Base-by-base conservation (phyloP, 2,113 vertebrate genomes). In the Cyprinodon brontotheroides region DNA sequence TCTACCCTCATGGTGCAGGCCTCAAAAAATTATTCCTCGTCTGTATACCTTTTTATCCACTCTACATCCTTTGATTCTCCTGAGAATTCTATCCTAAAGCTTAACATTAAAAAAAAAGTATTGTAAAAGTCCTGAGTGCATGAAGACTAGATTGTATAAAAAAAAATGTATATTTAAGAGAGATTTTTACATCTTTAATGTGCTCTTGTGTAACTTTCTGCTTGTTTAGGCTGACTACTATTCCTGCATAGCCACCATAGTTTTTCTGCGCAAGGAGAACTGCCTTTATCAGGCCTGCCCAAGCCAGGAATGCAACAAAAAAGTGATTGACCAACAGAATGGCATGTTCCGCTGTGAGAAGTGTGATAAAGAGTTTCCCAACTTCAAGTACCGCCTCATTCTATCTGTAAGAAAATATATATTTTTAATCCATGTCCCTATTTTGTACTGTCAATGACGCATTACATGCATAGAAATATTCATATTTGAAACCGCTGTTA, bases 331-430 rank as follows among this genome's bases (percentile, higher is more conserved):
- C 91, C 96, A 97, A 22, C 96, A 99, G 17, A 99, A 98, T 0
- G 97, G 97, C 36, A 94, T 98, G 74, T 99, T 93, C 80, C 97
- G 98, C 66, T 99, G 98, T 12, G 98, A 99, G 69, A 98, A 99
- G 89, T 99, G 98, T 0, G 96, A 99, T 90, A 94, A 94, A 22
- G 98, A 99, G 53, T 98, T 97, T 85, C 96, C 98, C 79, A 97
- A 95, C 91, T 99, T 98, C 94, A 98, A 98, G 90, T 97, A 99
- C 91, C 97, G 98, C 71, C 95, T 99, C 93, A 97, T 99, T 92
- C 95, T 99, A 0, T 95, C 96, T 61, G 98, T 99, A 81, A 97
- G 97, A 93, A 45, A 81, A 78, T 74, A 2, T 11, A 12, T 0
- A 22, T 4, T 11, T 13, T 13, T 61, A 4, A 41, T 9, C 4